phyloP scores from a whole-genome alignment of 2,113 vertebrate genomes.

The Pseudorhombus dupliciocellatus region DNA sequence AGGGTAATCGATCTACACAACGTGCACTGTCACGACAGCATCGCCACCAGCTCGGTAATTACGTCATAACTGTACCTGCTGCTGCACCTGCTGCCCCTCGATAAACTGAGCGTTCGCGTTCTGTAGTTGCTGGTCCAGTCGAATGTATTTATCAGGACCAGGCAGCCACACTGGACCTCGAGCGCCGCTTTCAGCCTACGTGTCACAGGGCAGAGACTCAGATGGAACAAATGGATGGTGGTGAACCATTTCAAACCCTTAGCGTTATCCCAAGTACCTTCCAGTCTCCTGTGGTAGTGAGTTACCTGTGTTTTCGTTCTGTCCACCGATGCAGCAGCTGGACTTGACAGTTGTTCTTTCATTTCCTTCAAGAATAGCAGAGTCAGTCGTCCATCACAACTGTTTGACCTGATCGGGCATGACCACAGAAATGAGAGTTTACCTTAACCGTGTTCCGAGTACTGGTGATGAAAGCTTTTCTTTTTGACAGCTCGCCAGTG shows the following conservation, averaged over 20 bases:
- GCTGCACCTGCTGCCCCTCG: slow-evolving; percentile 93
- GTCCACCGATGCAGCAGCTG: slow-evolving; percentile 84
- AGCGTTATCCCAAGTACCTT: too few relatives aligned
- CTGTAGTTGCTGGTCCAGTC: slow-evolving; percentile 88
- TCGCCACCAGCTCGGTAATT: neutral
- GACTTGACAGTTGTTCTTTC: slow-evolving; percentile 96
- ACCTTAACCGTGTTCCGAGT: slow-evolving; percentile 93
- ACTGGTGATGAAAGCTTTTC: slow-evolving; percentile 94
- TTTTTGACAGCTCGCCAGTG: slow-evolving; percentile 86
- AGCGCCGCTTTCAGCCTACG: slow-evolving; percentile 84
- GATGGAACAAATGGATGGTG: too few relatives aligned
- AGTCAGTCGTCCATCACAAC: neutral
- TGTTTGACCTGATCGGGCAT: neutral
- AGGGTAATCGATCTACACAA: neutral
- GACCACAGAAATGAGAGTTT: slow-evolving; percentile 8
- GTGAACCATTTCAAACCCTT: too few relatives aligned
- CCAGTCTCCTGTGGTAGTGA: neutral
- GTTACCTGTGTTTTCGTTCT: slow-evolving; percentile 89
- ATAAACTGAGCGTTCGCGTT: slow-evolving; percentile 92
- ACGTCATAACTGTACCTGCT: slow-evolving; percentile 86
- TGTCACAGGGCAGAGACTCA: neutral
- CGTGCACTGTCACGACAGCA: neutral
- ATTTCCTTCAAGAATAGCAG: slow-evolving; percentile 84
- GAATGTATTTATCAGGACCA: slow-evolving; percentile 82
- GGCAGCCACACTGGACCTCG: slow-evolving; percentile 84